Conservation (phyloP, 2,888 invertebrate genomes). For the Andrena haemorrhoa region DNA sequence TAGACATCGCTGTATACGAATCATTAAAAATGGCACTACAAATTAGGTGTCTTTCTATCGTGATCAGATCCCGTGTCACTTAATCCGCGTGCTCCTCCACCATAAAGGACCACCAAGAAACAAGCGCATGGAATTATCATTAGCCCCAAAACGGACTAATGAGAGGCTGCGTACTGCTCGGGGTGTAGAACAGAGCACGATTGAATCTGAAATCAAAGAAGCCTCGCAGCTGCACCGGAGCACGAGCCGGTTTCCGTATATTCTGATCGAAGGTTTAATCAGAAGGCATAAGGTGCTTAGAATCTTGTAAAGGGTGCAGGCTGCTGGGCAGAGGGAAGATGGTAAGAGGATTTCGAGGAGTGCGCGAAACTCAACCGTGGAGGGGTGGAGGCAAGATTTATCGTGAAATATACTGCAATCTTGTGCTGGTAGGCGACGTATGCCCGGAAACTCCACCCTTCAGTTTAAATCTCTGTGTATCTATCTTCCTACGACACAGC, state of each 20-base stretch:
- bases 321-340: slow-evolving; percentile 20
- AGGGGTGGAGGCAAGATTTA: slow-evolving; percentile 55
- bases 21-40: too few relatives aligned
- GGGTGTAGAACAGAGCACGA: not conserved
- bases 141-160: slow-evolving; percentile 33
- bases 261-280: slow-evolving; percentile 66
- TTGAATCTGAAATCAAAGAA: slow-evolving; percentile 52
- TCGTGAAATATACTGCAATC: slow-evolving; percentile 62
- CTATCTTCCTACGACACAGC: slow-evolving; percentile 51
- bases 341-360: slow-evolving; percentile 68
- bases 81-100: not conserved
- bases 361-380: slow-evolving; percentile 55
- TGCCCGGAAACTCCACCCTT: slow-evolving; percentile 48
- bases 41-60: not conserved
- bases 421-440: slow-evolving; percentile 55
- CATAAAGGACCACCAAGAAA: not conserved
- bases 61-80: not conserved
- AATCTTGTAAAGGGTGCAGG: slow-evolving; percentile 52
- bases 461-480: slow-evolving; percentile 65
- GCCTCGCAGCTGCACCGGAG: not conserved
- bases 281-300: slow-evolving; percentile 62
- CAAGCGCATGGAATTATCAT: slow-evolving; percentile 29
- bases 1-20: too few relatives aligned
- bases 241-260: slow-evolving; percentile 6
- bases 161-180: not conserved